Evolutionary conservation across 2,888 invertebrate genomes (phyloP).

Genomic region (Caenorhabditis sp.): DNA sequence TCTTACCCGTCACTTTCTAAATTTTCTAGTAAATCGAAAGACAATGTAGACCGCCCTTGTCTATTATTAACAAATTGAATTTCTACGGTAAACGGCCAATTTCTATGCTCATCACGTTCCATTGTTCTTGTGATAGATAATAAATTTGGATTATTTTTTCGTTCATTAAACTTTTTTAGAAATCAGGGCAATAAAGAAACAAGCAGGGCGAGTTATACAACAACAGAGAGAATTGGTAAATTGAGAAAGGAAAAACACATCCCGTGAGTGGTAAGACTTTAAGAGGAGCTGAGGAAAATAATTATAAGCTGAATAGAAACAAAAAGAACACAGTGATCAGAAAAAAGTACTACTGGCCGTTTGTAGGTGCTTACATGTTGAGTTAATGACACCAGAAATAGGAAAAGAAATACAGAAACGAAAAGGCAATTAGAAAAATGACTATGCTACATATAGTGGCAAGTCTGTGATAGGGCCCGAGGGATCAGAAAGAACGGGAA

Average conservation of each 20-base stretch:
- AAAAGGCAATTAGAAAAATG: neutral
- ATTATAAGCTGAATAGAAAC: neutral
- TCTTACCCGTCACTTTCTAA: neutral
- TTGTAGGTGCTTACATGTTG: neutral
- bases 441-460: conserved; percentile 37
- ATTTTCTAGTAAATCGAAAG: neutral
- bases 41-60: conserved; percentile 7
- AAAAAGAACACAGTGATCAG: neutral
- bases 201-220: neutral
- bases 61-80: conserved; percentile 4
- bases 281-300: neutral
- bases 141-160: conserved; percentile 49
- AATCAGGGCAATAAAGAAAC: neutral
- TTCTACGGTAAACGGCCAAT: conserved; percentile 43
- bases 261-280: conserved; percentile 42
- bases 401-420: conserved; percentile 23
- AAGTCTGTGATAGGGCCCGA: conserved; percentile 40
- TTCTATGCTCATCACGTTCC: conserved; percentile 67
- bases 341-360: neutral
- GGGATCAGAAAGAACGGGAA: conserved; percentile 19
- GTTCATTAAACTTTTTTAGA: neutral
- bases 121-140: conserved; percentile 61
- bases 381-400: conserved; percentile 28
- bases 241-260: neutral
- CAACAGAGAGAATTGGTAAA: conserved; percentile 2